Percentiles rank a stretch among this genome's conserved stretches.
Evolutionary conservation across 1,140 invertebrate genomes (phyloP).

Genomic region (Pararge aegeria): DNA sequence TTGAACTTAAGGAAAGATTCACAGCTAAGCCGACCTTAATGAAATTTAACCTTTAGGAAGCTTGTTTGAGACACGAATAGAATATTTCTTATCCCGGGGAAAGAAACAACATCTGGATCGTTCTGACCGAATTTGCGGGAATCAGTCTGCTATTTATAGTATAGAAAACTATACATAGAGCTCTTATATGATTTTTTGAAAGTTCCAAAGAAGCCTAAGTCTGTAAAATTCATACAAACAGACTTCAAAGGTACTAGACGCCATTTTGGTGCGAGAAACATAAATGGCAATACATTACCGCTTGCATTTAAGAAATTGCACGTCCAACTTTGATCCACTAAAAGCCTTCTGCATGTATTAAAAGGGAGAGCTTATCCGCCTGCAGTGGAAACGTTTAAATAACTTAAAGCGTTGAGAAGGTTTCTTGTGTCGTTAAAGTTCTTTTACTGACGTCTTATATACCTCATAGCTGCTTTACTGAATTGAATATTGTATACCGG

Average conservation of each 20-base stretch:
- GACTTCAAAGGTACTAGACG: background rate
- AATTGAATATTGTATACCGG: background rate
- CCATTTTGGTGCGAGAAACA: background rate
- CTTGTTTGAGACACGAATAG: too few species aligned
- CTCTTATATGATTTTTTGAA: too few species aligned
- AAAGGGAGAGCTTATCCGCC: conserved; percentile 8
- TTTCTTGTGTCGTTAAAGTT: background rate
- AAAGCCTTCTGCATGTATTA: conserved; percentile 13
- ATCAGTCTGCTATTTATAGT: too few species aligned
- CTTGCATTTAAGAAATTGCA: conserved; percentile 12
- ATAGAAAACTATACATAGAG: too few species aligned
- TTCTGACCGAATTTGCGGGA: too few species aligned
- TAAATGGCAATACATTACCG: conserved; percentile 11
- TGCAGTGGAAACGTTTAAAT: conserved; percentile 5
- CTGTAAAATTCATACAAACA: background rate
- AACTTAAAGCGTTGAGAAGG: conserved; percentile 1
- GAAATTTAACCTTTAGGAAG: too few species aligned
- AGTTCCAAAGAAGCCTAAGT: too few species aligned
- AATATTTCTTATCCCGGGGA: too few species aligned
- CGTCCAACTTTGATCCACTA: conserved; percentile 12
- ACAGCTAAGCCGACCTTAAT: too few species aligned
- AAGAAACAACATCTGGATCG: too few species aligned
- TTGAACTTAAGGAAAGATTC: too few species aligned
- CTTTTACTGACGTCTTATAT: background rate
- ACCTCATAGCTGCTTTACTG: background rate